These are phyloP conservation scores for Acomys russatus DNA, from an alignment of 2,797 vertebrate species.

Conservation along the genomic window DNA sequence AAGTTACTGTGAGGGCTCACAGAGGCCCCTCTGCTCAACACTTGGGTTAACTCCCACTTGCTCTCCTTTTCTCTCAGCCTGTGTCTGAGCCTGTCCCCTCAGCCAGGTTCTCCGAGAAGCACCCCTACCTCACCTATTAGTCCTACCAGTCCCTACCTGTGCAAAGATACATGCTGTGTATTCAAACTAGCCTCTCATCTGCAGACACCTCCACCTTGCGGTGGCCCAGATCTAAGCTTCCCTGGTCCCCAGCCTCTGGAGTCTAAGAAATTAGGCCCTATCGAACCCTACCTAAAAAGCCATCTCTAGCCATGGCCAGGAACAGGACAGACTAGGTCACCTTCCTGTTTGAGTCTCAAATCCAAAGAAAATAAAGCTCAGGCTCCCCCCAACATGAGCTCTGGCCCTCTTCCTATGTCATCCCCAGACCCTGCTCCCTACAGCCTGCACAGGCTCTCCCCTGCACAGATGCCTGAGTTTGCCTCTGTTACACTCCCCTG, in stretches of 20 bases:
- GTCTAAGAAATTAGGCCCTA: fast-evolving
- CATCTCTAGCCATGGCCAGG: not conserved
- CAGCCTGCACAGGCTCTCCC: fast-evolving
- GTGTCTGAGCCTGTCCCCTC: not conserved
- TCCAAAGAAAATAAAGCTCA: not conserved
- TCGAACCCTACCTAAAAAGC: not conserved
- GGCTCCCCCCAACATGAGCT: fast-evolving
- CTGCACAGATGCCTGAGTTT: not conserved
- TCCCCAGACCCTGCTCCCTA: not conserved
- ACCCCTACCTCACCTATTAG: fast-evolving
- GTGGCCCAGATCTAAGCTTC: not conserved
- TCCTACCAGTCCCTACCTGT: not conserved
- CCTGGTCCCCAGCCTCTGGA: too few species aligned
- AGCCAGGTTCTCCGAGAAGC: not conserved
- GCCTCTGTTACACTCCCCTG: not conserved
- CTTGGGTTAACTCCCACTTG: fast-evolving
- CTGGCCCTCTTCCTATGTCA: not conserved
- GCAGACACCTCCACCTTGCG: fast-evolving
- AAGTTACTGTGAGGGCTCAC: fast-evolving
- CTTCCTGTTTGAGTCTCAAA: not conserved
- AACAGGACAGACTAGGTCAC: fast-evolving
- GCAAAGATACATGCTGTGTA: not conserved
- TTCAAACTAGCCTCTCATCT: not conserved
- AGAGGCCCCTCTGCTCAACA: fast-evolving
- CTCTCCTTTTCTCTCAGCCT: not conserved